Conservation (phyloP, 2,113 vertebrate species). For the Sorex fumeus region DNA sequence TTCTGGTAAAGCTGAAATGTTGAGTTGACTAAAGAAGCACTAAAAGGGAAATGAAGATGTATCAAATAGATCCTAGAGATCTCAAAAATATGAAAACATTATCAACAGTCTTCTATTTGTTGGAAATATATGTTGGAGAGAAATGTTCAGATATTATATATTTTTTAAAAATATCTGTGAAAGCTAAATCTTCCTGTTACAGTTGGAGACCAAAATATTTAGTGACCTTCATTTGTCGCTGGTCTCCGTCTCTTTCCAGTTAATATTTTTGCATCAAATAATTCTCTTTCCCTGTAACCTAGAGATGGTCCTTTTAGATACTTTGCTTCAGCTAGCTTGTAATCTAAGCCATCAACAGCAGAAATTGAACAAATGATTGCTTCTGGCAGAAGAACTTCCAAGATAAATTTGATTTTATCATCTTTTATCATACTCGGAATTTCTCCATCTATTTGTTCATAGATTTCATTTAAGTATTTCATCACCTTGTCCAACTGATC, state of each 20-base stretch:
- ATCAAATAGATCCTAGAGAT: constrained; percentile 17
- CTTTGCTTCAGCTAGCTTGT: constrained; percentile 94
- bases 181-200: not conserved
- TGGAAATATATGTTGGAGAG: constrained; percentile 41
- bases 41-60: constrained; percentile 67
- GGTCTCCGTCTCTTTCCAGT: constrained; percentile 80
- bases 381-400: constrained; percentile 96
- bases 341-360: constrained; percentile 92
- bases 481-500: constrained; percentile 93
- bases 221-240: not conserved
- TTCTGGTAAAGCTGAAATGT: constrained; percentile 43
- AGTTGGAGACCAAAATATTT: constrained; percentile 39
- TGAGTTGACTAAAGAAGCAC: constrained; percentile 34
- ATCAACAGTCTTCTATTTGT: constrained; percentile 49
- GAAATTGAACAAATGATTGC: constrained; percentile 96
- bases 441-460: constrained; percentile 76
- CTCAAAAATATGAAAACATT: constrained; percentile 17
- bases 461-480: constrained; percentile 91
- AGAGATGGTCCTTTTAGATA: constrained; percentile 93
- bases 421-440: constrained; percentile 78
- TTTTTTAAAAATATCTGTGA: constrained; percentile 14
- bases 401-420: constrained; percentile 91
- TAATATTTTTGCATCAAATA: constrained; percentile 88
- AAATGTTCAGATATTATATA: not conserved
- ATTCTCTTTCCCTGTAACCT: constrained; percentile 89